Evolutionary conservation across 2,113 vertebrate species (phyloP).

Genomic region (Madoqua kirkii): DNA sequence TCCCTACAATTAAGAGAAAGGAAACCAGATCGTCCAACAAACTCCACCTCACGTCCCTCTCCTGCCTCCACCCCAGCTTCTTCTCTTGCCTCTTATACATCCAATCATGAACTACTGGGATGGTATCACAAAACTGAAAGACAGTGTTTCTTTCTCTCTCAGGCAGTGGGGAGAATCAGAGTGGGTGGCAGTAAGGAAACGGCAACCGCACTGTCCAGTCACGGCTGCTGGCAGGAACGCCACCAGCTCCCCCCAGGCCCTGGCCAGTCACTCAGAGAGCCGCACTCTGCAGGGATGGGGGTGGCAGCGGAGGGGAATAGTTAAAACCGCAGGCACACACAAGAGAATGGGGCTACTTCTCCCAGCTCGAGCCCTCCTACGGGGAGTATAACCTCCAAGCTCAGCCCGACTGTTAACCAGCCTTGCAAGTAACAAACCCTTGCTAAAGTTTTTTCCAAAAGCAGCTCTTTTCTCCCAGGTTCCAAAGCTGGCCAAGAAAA

Average conservation of each 20-base stretch:
- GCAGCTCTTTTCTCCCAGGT: not conserved
- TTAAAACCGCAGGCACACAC: conserved; percentile 4
- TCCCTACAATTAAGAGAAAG: not conserved
- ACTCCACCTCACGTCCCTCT: not conserved
- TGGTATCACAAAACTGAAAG: not conserved
- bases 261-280: not conserved
- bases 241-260: not conserved
- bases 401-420: not conserved
- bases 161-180: not conserved
- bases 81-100: not conserved
- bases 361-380: not conserved
- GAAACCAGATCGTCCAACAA: not conserved
- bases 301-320: not conserved
- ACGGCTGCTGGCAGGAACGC: not conserved
- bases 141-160: not conserved
- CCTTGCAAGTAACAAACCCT: not conserved
- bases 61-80: not conserved
- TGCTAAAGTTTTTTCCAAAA: conserved; percentile 11
- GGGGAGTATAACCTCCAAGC: not conserved
- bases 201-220: not conserved
- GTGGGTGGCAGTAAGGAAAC: conserved; percentile 2
- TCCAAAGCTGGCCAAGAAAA: not conserved
- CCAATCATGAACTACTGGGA: not conserved
- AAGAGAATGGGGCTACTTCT: not conserved
- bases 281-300: not conserved